These are phyloP conservation scores for Tylochromis polylepis DNA, from an alignment of 2,113 vertebrate species.

Conservation along the genomic window DNA sequence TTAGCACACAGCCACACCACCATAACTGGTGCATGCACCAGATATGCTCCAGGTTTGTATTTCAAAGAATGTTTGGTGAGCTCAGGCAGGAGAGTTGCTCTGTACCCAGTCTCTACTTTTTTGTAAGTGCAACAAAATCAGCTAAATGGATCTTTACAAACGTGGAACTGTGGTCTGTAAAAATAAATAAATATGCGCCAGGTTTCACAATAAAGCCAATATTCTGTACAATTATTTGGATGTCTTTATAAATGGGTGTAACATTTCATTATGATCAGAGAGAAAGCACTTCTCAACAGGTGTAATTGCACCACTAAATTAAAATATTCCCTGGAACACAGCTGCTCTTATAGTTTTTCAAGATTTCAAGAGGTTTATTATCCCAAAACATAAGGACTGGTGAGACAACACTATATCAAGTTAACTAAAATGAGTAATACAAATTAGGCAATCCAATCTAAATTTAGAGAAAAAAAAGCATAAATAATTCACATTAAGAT, in stretches of 20 bases:
- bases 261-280: neutral
- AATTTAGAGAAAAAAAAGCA: neutral
- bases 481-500: neutral
- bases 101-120: conserved; percentile 30
- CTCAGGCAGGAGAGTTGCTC: conserved; percentile 70
- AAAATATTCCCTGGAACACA: neutral
- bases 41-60: conserved; percentile 78
- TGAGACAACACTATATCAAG: neutral
- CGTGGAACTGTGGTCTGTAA: conserved; percentile 79
- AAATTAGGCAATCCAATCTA: neutral
- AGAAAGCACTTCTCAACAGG: neutral
- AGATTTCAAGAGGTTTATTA: neutral
- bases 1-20: neutral
- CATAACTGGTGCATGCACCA: neutral
- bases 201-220: conserved; percentile 87
- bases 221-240: conserved; percentile 78
- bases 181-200: conserved; percentile 70
- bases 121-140: conserved; percentile 57
- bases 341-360: neutral
- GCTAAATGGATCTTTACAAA: conserved; percentile 76
- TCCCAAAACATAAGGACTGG: neutral
- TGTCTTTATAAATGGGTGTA: neutral
- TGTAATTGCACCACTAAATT: neutral
- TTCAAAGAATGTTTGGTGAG: conserved; percentile 82
- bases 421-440: neutral